These are phyloP conservation scores for Coleophora flavipennella DNA, from an alignment of 2,888 invertebrate genomes.

Conservation along the genomic window DNA sequence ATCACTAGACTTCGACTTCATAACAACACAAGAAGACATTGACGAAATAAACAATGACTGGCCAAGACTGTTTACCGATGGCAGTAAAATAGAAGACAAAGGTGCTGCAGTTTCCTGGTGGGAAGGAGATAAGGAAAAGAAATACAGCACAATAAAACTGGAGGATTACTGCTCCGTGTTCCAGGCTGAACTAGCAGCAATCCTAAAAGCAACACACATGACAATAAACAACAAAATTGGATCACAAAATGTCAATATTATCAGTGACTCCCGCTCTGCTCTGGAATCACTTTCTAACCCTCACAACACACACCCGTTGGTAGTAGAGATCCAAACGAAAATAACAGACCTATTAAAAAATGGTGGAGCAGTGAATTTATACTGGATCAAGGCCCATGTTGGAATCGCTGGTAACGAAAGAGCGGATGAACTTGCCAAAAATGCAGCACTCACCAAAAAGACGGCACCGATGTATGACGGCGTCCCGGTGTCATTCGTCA, in stretches of 20 bases:
- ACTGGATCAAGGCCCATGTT: neutral
- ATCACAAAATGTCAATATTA: neutral
- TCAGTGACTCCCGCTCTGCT: neutral
- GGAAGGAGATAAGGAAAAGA: neutral
- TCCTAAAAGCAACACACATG: neutral
- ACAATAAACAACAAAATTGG: neutral
- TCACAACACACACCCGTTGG: neutral
- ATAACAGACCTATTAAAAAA: neutral
- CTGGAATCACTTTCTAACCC: neutral
- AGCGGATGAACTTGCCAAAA: neutral
- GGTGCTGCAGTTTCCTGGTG: neutral
- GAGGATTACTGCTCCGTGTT: neutral
- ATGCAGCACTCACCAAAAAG: neutral
- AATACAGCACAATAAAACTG: neutral
- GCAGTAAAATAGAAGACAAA: neutral
- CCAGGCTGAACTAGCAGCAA: neutral
- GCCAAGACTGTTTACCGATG: neutral
- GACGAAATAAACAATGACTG: neutral
- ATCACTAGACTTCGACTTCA: neutral
- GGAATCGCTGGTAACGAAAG: neutral
- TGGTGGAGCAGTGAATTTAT: neutral
- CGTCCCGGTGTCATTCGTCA: neutral
- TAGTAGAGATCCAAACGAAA: neutral
- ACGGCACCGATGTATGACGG: neutral
- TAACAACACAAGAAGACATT: neutral